phyloP scores from a whole-genome alignment of 1,140 invertebrate genomes.

The Heliothis virescens region DNA sequence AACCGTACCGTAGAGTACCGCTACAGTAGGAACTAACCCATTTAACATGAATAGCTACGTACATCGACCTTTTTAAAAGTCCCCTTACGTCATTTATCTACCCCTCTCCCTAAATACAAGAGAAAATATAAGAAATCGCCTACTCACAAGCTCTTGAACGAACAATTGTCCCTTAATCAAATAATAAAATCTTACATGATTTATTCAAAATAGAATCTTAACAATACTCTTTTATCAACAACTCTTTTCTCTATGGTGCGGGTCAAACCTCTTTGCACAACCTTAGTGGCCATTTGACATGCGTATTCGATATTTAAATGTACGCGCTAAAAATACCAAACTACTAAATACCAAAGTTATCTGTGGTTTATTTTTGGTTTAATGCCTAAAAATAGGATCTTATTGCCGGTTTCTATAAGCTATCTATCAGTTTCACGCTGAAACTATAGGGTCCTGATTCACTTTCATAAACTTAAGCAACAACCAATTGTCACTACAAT shows the following conservation, averaged over 20 bases:
- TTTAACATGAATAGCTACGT: too few species aligned
- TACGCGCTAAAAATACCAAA: too few species aligned
- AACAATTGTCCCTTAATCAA: constrained; percentile 25
- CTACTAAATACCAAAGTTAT: neutral
- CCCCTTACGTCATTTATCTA: neutral
- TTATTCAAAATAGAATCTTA: constrained; percentile 17
- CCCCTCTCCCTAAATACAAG: neutral
- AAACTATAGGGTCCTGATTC: too few species aligned
- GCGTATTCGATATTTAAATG: neutral
- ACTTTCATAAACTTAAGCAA: too few species aligned
- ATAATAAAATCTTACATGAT: constrained; percentile 34
- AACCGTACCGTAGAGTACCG: too few species aligned
- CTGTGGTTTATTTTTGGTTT: neutral
- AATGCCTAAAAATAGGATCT: neutral
- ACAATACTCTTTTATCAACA: constrained; percentile 4
- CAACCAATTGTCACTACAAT: too few species aligned
- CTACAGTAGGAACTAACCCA: too few species aligned
- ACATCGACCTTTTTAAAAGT: too few species aligned
- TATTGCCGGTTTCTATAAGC: too few species aligned
- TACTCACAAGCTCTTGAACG: constrained; percentile 6
- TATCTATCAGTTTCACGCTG: too few species aligned
- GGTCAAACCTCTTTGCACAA: neutral
- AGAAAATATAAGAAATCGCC: neutral
- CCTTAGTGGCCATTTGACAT: neutral
- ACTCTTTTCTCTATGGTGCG: constrained; percentile 15